phyloP scores from a whole-genome alignment of 2,797 vertebrate species.

The Danio choprae region DNA sequence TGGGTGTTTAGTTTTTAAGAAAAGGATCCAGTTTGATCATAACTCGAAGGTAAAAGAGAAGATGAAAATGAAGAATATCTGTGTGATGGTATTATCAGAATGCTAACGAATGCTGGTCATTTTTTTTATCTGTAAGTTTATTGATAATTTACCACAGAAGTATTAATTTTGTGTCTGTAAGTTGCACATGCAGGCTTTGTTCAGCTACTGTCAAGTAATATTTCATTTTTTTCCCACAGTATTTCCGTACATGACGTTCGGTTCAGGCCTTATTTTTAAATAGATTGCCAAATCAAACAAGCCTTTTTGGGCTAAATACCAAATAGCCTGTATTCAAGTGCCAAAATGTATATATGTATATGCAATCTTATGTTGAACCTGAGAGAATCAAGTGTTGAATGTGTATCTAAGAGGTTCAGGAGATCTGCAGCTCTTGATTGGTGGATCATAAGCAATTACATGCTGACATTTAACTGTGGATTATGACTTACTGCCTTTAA shows the following conservation, averaged over 20 bases:
- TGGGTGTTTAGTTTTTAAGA: not conserved
- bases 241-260: not conserved
- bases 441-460: not conserved
- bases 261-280: not conserved
- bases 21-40: not conserved
- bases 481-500: slow-evolving; percentile 55
- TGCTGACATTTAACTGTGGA: not conserved
- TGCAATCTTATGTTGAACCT: not conserved
- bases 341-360: not conserved
- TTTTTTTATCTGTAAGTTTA: not conserved
- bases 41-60: not conserved
- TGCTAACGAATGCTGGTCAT: not conserved
- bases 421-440: slow-evolving; percentile 3
- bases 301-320: not conserved
- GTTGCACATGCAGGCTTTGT: not conserved
- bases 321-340: slow-evolving; percentile 20
- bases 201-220: not conserved
- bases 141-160: slow-evolving; percentile 16
- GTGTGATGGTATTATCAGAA: not conserved
- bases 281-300: slow-evolving; percentile 11
- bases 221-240: not conserved
- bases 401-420: not conserved
- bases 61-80: not conserved
- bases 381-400: not conserved
- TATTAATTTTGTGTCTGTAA: slow-evolving; percentile 22